phyloP scores from a whole-genome alignment of 2,797 vertebrate genomes.

The Cyprinodon diabolis region DNA sequence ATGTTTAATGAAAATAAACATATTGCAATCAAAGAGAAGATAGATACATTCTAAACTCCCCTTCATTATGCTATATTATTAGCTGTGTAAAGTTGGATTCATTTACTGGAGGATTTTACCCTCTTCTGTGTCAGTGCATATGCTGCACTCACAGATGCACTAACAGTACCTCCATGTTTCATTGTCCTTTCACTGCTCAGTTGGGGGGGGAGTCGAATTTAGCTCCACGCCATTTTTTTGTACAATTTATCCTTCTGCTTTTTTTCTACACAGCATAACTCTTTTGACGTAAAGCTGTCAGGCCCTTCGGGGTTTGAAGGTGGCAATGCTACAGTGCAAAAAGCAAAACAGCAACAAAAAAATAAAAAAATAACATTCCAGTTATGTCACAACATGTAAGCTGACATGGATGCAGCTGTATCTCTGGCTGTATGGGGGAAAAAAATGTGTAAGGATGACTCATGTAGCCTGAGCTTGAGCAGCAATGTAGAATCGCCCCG shows the following conservation, averaged over 20 bases:
- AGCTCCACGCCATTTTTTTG: constrained; percentile 38
- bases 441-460: constrained; percentile 29
- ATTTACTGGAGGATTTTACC: constrained; percentile 46
- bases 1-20: constrained; percentile 69
- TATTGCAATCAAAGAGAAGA: constrained; percentile 56
- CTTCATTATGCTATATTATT: constrained; percentile 51
- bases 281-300: constrained; percentile 57
- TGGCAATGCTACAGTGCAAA: constrained; percentile 36
- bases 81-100: constrained; percentile 52
- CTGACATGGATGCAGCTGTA: constrained; percentile 22
- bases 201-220: constrained; percentile 38
- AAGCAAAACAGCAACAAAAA: constrained; percentile 45
- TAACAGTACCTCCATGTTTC: constrained; percentile 15
- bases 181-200: constrained; percentile 46
- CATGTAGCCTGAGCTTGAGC: constrained; percentile 11
- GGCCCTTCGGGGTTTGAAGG: constrained; percentile 47
- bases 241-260: constrained; percentile 30
- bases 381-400: constrained; percentile 32
- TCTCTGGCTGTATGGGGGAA: neutral
- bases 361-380: constrained; percentile 11
- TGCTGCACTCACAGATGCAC: neutral
- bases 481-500: neutral
- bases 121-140: constrained; percentile 26
- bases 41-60: constrained; percentile 29
- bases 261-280: constrained; percentile 43